A percentile compares a stretch with the other conserved stretches of the same genome.
Evolutionary conservation across 2,113 vertebrate species (phyloP).

Genomic region (Vicugna pacos): DNA sequence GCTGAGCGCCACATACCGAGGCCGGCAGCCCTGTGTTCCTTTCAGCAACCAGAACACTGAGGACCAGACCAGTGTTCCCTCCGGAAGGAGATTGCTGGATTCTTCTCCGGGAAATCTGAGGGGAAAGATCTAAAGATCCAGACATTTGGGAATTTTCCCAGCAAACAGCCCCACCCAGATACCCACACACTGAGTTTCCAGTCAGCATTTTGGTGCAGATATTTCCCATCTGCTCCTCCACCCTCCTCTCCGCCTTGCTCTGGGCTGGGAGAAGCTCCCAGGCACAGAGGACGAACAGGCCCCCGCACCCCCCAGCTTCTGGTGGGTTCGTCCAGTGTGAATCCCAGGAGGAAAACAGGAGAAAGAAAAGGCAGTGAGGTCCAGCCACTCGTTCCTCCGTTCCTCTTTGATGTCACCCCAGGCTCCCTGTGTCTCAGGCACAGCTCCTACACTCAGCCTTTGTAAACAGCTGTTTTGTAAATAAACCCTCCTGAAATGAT

Average conservation of each 20-base stretch:
- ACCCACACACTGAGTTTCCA: background rate
- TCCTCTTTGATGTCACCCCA: background rate
- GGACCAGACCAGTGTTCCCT: background rate
- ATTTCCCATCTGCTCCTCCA: background rate
- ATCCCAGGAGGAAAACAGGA: background rate
- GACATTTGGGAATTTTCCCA: background rate
- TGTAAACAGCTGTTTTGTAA: background rate
- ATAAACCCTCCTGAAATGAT: background rate
- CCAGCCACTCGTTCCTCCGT: fast-evolving
- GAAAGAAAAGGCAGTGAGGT: background rate
- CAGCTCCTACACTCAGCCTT: background rate
- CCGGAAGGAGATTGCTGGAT: background rate
- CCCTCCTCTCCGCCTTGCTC: fast-evolving
- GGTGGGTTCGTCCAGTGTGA: background rate
- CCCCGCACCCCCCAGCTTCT: background rate
- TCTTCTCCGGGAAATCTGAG: background rate
- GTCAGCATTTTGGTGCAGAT: background rate
- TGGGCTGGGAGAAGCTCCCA: background rate
- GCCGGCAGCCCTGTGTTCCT: background rate
- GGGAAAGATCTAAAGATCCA: background rate
- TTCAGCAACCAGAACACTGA: background rate
- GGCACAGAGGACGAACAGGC: background rate
- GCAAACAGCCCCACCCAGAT: background rate
- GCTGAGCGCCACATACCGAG: fast-evolving
- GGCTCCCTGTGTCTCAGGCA: background rate